These are phyloP conservation scores for Ctenicera cuprea DNA, from an alignment of 2,888 invertebrate genomes.

Conservation along the genomic window DNA sequence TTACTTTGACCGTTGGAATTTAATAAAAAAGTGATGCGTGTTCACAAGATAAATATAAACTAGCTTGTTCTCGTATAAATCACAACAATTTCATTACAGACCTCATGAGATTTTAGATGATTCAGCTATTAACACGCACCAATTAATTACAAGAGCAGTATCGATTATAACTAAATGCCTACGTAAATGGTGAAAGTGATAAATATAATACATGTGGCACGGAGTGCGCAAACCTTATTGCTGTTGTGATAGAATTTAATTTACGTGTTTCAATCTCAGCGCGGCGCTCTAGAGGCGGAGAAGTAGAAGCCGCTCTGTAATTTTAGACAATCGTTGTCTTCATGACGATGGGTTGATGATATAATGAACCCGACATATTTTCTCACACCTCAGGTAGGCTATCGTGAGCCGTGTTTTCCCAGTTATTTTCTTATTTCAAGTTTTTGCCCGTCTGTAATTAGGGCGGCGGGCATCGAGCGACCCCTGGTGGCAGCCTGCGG, in stretches of 20 bases:
- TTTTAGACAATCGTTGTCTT: conserved; percentile 73
- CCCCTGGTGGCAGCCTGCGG: conserved; percentile 71
- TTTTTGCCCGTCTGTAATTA: conserved; percentile 66
- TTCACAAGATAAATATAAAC: neutral
- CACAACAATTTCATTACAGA: neutral
- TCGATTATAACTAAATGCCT: conserved; percentile 20
- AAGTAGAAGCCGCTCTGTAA: conserved; percentile 71
- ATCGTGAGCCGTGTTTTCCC: conserved; percentile 68
- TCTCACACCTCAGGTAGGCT: conserved; percentile 72
- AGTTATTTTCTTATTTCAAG: conserved; percentile 69
- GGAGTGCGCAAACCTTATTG: conserved; percentile 57
- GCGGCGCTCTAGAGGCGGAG: conserved; percentile 64
- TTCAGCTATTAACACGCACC: conserved; percentile 24
- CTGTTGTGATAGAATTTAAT: conserved; percentile 68
- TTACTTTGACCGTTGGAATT: too few species aligned
- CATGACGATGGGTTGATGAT: conserved; percentile 73
- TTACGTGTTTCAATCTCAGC: conserved; percentile 70
- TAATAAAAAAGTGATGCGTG: neutral
- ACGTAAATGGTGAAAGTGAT: conserved; percentile 64
- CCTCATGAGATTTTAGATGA: neutral
- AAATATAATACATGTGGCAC: conserved; percentile 65
- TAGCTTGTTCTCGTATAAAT: too few species aligned
- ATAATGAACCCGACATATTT: conserved; percentile 73
- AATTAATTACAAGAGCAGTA: conserved; percentile 39
- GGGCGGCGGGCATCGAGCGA: conserved; percentile 53